phyloP scores from a whole-genome alignment of 2,113 vertebrate genomes.

The Alligator mississippiensis region DNA sequence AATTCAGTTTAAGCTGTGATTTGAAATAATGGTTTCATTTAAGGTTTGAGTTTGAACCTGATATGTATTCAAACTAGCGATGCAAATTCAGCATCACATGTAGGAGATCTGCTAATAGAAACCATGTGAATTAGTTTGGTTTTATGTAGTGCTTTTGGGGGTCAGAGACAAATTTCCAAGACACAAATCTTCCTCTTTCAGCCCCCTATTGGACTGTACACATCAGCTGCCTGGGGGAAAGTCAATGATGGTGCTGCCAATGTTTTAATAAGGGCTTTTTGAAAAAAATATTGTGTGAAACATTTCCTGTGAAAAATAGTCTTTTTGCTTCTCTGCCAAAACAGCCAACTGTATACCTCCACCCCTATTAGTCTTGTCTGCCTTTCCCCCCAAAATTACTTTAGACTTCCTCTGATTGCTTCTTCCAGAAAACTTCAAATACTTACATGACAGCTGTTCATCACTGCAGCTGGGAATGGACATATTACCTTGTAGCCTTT shows the following conservation, averaged over 20 bases:
- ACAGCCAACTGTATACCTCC: not conserved
- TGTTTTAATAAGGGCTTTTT: not conserved
- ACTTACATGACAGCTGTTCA: not conserved
- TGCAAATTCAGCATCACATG: not conserved
- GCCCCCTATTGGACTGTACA: not conserved
- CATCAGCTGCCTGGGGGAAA: not conserved
- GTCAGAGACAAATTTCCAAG: not conserved
- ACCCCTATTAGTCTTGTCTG: not conserved
- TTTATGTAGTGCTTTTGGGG: not conserved
- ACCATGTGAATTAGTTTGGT: not conserved
- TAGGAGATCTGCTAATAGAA: not conserved
- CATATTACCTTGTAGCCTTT: not conserved
- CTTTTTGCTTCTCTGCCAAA: not conserved
- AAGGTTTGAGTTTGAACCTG: not conserved
- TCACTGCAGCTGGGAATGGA: not conserved
- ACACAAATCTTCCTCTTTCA: slow-evolving; percentile 18
- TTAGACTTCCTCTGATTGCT: not conserved
- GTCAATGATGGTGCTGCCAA: not conserved
- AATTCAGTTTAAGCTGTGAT: not conserved
- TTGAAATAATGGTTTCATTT: slow-evolving; percentile 15
- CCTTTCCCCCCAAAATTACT: not conserved
- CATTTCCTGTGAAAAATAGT: not conserved
- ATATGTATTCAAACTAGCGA: slow-evolving; percentile 7
- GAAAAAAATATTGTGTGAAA: not conserved
- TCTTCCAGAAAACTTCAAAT: not conserved